These are phyloP conservation scores for Ptilonorhynchus violaceus DNA, from an alignment of 2,113 vertebrate species.

Conservation along the genomic window DNA sequence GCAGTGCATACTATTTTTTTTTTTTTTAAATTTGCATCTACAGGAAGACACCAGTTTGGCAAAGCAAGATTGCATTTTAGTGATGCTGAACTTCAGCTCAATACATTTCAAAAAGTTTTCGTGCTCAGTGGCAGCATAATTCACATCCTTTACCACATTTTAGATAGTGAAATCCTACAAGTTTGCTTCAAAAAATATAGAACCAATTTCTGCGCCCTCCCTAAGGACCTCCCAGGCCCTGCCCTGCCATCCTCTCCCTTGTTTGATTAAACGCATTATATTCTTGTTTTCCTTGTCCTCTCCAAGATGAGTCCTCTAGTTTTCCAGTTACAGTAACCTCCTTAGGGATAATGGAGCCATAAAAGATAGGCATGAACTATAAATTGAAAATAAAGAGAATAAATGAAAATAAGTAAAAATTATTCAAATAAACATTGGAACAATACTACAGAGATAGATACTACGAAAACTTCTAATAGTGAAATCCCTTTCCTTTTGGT, in stretches of 20 bases:
- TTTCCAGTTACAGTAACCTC: background rate
- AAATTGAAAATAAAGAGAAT: background rate
- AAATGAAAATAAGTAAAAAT: background rate
- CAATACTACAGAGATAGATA: background rate
- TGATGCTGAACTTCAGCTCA: background rate
- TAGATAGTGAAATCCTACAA: background rate
- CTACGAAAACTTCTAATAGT: background rate
- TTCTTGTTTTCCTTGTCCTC: background rate
- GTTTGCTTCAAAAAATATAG: background rate
- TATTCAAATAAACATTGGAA: background rate
- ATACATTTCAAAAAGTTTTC: background rate
- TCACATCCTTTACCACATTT: background rate
- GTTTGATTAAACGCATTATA: background rate
- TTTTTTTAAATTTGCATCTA: background rate
- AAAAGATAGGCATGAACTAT: background rate
- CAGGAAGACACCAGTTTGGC: background rate
- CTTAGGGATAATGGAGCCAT: background rate
- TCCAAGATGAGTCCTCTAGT: background rate
- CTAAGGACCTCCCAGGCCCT: background rate
- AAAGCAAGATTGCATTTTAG: background rate
- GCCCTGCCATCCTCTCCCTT: background rate
- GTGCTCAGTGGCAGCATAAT: background rate
- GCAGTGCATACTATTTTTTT: background rate
- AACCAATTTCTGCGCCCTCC: fast-evolving
- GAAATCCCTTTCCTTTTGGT: background rate